A percentile compares a stretch with the other conserved stretches of the same genome.
Evolutionary conservation across 1,140 invertebrate genomes (phyloP).

Genomic region (Druon quercuslanigerum): DNA sequence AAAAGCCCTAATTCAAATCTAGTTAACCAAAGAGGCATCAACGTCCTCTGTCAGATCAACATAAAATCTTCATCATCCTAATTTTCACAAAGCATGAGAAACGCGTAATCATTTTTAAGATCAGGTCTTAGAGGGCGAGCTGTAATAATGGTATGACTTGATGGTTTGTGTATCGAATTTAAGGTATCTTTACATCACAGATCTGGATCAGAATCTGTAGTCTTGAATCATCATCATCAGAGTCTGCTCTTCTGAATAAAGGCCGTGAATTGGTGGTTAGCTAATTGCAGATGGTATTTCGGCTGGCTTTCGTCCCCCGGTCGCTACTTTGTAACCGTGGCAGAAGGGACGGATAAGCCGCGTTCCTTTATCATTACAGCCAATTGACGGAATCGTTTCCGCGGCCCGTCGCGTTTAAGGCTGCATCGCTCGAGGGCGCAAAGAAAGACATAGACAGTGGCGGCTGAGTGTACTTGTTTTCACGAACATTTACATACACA

Average conservation of each 20-base stretch:
- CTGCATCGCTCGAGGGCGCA: conserved; percentile 3
- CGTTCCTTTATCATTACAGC: conserved; percentile 53
- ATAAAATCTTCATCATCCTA: too few species aligned
- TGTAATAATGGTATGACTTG: too few species aligned
- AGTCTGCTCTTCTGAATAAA: conserved; percentile 47
- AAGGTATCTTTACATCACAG: not conserved
- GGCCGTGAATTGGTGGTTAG: conserved; percentile 48
- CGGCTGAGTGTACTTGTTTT: conserved; percentile 4
- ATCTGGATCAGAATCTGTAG: not conserved
- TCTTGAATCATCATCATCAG: conserved; percentile 2
- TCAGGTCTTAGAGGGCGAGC: too few species aligned
- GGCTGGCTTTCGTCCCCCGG: not conserved
- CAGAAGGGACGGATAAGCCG: conserved; percentile 1
- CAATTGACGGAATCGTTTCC: conserved; percentile 56
- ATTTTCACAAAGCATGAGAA: too few species aligned
- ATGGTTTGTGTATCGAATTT: conserved; percentile 23
- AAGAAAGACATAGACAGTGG: not conserved
- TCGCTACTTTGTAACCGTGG: conserved; percentile 31
- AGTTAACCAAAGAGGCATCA: too few species aligned
- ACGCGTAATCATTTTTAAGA: too few species aligned
- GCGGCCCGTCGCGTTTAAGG: conserved; percentile 33
- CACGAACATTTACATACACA: not conserved
- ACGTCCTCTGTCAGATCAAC: too few species aligned
- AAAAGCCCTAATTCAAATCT: too few species aligned
- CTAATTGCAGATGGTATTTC: conserved; percentile 39